phyloP scores from a whole-genome alignment of 1,140 invertebrate genomes.

The Pectinophora gossypiella region DNA sequence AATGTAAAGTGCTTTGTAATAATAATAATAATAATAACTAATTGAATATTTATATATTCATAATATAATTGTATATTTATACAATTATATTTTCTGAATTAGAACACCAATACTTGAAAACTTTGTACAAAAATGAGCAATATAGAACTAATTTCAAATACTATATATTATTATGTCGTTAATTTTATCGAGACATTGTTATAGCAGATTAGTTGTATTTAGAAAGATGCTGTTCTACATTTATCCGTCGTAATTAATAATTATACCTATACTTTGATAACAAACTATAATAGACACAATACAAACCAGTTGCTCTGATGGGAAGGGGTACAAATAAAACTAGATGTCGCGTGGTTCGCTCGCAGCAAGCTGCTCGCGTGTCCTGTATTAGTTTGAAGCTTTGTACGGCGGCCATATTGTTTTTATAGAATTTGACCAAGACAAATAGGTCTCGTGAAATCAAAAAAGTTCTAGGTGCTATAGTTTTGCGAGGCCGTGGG shows the following conservation, averaged over 20 bases:
- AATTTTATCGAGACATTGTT: conserved; percentile 62
- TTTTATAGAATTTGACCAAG: no score
- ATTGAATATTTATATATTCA: conserved; percentile 38
- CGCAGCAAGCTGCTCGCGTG: no score
- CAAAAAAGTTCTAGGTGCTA: no score
- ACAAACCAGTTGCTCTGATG: conserved; percentile 68
- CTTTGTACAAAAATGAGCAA: conserved; percentile 73
- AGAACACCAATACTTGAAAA: conserved; percentile 71
- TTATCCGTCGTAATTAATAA: background rate
- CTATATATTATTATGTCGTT: conserved; percentile 56
- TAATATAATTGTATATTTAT: conserved; percentile 59
- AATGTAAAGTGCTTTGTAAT: conserved; percentile 49
- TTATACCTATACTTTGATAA: conserved; percentile 22
- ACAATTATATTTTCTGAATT: conserved; percentile 58
- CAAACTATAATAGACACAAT: conserved; percentile 20
- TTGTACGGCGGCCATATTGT: no score
- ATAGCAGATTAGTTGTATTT: conserved; percentile 58
- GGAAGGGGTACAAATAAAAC: conserved; percentile 65
- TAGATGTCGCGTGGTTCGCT: no score
- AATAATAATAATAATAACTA: no score
- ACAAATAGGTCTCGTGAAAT: no score
- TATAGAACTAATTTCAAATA: conserved; percentile 67
- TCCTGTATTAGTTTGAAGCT: no score
- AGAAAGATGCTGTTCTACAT: conserved; percentile 25
- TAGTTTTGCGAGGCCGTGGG: no score